These are phyloP conservation scores for Procambarus clarkii DNA, from an alignment of 1,140 invertebrate genomes.

Conservation along the genomic window DNA sequence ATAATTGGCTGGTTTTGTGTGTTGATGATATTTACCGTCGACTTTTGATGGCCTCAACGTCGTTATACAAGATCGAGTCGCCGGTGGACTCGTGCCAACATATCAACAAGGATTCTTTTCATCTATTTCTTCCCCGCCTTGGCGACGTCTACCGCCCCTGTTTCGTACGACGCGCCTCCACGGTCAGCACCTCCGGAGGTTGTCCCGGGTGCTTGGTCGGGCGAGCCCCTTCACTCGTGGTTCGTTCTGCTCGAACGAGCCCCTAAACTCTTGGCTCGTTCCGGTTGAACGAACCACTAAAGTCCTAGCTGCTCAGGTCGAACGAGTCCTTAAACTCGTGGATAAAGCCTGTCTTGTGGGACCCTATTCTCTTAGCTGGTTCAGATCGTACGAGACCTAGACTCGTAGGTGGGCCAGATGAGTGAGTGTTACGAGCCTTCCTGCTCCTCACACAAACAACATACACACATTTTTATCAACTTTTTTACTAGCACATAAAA, in stretches of 20 bases:
- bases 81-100: slow-evolving; percentile 39
- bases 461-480: neutral
- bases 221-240: neutral
- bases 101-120: slow-evolving; percentile 36
- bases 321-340: no score
- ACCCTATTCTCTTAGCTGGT: no score
- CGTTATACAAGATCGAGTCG: slow-evolving; percentile 46
- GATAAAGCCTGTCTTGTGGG: no score
- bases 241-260: no score
- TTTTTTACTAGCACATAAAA: slow-evolving; percentile 13
- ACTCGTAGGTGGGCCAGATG: no score
- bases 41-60: slow-evolving; percentile 35
- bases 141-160: neutral
- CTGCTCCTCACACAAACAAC: neutral
- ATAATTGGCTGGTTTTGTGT: slow-evolving; percentile 58
- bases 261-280: no score
- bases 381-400: no score
- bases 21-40: slow-evolving; percentile 51
- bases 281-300: no score
- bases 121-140: neutral
- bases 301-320: no score
- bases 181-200: neutral
- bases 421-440: neutral
- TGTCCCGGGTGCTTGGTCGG: neutral
- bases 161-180: neutral